Evolutionary conservation across 1,140 invertebrate genomes (phyloP).

Genomic region (Zaprionus ghesquierei): DNA sequence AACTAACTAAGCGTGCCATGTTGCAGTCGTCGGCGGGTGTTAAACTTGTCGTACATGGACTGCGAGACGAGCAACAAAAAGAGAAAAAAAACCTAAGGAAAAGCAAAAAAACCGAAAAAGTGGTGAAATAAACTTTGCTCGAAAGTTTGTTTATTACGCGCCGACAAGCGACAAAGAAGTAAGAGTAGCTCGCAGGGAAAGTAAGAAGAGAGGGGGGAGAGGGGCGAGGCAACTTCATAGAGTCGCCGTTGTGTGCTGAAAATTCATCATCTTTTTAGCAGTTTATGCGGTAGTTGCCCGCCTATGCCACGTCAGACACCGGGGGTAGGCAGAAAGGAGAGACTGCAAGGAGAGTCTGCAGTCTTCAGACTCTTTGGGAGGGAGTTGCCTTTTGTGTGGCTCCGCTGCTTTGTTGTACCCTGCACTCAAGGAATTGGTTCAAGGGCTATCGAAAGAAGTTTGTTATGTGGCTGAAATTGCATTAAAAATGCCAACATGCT

Average conservation of each 20-base stretch:
- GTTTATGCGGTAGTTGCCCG: conserved; percentile 72
- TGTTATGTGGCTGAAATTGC: background rate
- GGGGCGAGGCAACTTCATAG: conserved; percentile 43
- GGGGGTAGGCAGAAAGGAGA: conserved; percentile 1
- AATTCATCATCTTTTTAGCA: conserved; percentile 80
- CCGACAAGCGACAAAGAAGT: conserved; percentile 59
- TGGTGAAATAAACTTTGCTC: conserved; percentile 71
- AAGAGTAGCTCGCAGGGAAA: conserved; percentile 43
- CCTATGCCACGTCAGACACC: conserved; percentile 36
- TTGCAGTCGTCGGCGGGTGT: conserved; percentile 64
- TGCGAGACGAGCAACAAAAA: conserved; percentile 10
- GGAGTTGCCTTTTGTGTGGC: conserved; percentile 9
- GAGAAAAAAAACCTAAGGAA: background rate
- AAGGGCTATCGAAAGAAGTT: background rate
- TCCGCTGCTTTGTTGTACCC: conserved; percentile 40
- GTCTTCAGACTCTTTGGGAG: background rate
- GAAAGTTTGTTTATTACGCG: conserved; percentile 81
- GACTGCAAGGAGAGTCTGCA: conserved; percentile 4
- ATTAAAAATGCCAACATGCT: background rate
- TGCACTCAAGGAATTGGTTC: background rate
- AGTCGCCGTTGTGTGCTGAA: conserved; percentile 56
- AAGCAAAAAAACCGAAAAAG: conserved; percentile 20
- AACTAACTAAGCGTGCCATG: conserved; percentile 81
- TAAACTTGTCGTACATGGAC: conserved; percentile 69
- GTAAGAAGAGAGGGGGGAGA: background rate